A percentile compares a stretch with the other conserved stretches of the same genome.
These are phyloP conservation scores for Lophotis ruficrista DNA, from an alignment of 2,113 vertebrate species.

Conservation along the genomic window DNA sequence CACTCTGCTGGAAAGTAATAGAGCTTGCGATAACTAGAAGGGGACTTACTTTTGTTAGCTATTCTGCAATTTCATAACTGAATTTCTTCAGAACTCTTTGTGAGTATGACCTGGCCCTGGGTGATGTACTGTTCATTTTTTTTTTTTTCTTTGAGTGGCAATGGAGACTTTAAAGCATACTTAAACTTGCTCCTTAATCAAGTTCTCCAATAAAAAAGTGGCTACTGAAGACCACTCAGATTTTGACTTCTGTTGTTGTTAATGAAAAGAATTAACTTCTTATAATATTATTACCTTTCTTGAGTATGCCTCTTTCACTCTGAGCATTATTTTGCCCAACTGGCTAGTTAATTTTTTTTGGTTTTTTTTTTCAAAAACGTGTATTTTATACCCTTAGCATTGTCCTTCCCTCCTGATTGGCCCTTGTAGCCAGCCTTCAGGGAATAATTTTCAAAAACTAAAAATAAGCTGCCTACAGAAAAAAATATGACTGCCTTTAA, in stretches of 20 bases:
- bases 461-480: neutral
- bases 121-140: neutral
- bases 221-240: neutral
- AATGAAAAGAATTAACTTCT: neutral
- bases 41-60: neutral
- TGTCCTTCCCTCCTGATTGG: neutral
- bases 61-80: neutral
- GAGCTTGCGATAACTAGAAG: constrained; percentile 4
- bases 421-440: neutral
- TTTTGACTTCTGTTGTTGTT: neutral
- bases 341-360: neutral
- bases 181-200: neutral
- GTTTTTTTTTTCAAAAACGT: neutral
- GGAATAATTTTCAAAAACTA: neutral
- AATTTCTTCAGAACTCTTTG: neutral
- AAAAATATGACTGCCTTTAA: neutral
- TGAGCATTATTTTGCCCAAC: neutral
- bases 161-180: neutral
- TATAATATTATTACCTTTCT: neutral
- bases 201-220: neutral
- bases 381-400: neutral
- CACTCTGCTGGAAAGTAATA: constrained; percentile 22
- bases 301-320: neutral
- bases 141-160: no score
- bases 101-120: neutral